Evolutionary conservation across 2,113 vertebrate species (phyloP), one percentile per base, ranked within the genome.

Genomic region (Rhadina sibilatrix): DNA sequence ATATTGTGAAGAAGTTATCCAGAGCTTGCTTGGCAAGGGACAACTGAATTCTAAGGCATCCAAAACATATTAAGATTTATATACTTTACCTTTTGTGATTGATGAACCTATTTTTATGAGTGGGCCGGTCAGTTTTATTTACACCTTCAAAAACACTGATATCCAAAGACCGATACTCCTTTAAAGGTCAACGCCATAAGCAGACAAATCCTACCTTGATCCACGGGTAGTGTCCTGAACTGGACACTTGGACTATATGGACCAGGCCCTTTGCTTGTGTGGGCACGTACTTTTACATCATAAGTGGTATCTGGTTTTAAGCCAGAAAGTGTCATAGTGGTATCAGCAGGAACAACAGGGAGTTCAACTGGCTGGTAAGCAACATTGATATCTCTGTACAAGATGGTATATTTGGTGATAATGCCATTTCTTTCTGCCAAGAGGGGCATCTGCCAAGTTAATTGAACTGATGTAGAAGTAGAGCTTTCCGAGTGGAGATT

Each of bases 181-280:
- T 97, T 97, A 96, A 97, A 97, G 96, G 97, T 97, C 97, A 97
- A 98, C 95, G 96, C 96, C 97, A 97, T 96, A 98, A 98, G 98
- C 97, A 99, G 98, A 98, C 98, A 99, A 98, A 98, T 99, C 99
- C 99, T 99, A 99, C 99, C 99, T 99, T 99, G 99, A 99, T 99
- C 98, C 98, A 99, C 98, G 90, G 99, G 99, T 96, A 99, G 99
- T 98, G 99, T 99, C 98, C 99, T 99, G 98, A 99, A 99, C 98
- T 99, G 99, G 98, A 99, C 99, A 99, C 99, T 99, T 97, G 99
- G 99, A 98, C 99, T 99, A 99, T 99, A 99, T 94, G 99, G 99
- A 98, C 99, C 99, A 92, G 99, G 98, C 97, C 99, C 99, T 98
- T 99, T 99, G 99, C 98, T 99, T 98, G 99, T 99, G 97, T 99